phyloP scores from a whole-genome alignment of 2,888 invertebrate genomes.

The Luperina testacea region DNA sequence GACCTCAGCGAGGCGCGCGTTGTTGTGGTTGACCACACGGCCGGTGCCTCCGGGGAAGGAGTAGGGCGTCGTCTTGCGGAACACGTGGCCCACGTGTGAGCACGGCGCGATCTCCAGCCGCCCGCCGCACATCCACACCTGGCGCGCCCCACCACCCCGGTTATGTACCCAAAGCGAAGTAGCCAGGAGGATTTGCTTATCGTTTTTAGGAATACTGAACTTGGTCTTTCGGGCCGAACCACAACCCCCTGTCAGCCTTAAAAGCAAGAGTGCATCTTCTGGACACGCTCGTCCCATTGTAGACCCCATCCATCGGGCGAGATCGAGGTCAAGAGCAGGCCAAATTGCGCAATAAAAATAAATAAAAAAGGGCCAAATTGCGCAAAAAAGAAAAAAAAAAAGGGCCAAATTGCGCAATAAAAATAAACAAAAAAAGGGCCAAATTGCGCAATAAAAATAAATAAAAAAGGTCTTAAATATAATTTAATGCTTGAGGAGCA shows the following conservation, averaged over 20 bases:
- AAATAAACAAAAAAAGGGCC: neutral
- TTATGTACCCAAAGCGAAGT: slow-evolving; percentile 61
- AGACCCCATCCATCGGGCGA: neutral
- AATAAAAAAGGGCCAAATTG: neutral
- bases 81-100: slow-evolving; percentile 98
- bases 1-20: slow-evolving; percentile 99
- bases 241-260: neutral
- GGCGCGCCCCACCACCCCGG: slow-evolving; percentile 70
- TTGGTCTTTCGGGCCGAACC: slow-evolving; percentile 23
- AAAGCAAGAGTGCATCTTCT: neutral
- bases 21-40: slow-evolving; percentile 99
- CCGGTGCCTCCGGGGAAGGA: slow-evolving; percentile 99
- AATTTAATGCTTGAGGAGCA: neutral
- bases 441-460: neutral
- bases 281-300: neutral
- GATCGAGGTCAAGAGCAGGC: neutral
- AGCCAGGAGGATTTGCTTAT: slow-evolving; percentile 52
- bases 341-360: neutral
- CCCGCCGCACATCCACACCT: slow-evolving; percentile 99
- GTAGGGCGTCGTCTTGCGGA: slow-evolving; percentile 99
- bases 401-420: neutral
- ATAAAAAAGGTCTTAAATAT: neutral
- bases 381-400: neutral
- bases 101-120: slow-evolving; percentile 98
- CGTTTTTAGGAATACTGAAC: neutral